A percentile compares a stretch with the other conserved stretches of the same genome.
These are phyloP conservation scores for Parnassius apollo DNA, from an alignment of 2,888 invertebrate genomes.

Conservation along the genomic window DNA sequence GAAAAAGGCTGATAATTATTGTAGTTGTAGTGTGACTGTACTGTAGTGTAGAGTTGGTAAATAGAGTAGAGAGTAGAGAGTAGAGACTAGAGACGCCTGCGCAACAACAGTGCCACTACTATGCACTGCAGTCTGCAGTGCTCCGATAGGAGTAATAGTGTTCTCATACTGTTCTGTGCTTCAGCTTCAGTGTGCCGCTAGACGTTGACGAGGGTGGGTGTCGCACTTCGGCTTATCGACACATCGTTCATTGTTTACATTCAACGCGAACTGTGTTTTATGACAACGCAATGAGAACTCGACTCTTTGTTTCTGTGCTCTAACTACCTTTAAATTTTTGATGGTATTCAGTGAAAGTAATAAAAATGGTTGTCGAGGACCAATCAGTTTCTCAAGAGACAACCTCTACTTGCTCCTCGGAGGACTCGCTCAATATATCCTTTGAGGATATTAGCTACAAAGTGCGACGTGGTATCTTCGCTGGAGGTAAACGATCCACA, in stretches of 20 bases:
- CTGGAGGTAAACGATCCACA: conserved; percentile 68
- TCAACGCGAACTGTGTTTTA: conserved; percentile 51
- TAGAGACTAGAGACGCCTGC: conserved; percentile 31
- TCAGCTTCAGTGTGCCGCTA: conserved; percentile 33
- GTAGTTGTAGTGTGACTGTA: too few relatives aligned
- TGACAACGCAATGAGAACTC: conserved; percentile 53
- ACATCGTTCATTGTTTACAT: conserved; percentile 61
- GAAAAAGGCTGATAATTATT: conserved; percentile 60
- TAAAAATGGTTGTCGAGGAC: conserved; percentile 60
- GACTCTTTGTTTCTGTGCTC: conserved; percentile 41
- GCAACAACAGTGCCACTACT: conserved; percentile 19
- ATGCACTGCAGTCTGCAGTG: too few relatives aligned
- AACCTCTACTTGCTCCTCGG: conserved; percentile 60
- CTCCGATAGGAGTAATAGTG: too few relatives aligned
- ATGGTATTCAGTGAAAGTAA: conserved; percentile 45
- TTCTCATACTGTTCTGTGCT: too few relatives aligned
- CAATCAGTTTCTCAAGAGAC: conserved; percentile 65
- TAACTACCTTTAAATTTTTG: conserved; percentile 33
- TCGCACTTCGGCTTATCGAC: conserved; percentile 31
- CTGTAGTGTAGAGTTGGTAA: conserved; percentile 2
- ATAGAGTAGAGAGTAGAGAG: background rate
- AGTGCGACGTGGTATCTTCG: conserved; percentile 81
- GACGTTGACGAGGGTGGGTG: conserved; percentile 43
- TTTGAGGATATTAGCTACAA: conserved; percentile 85
- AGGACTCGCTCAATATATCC: conserved; percentile 82